Evolutionary conservation across 2,113 vertebrate species (phyloP), one percentile per base, ranked within the genome.

Genomic region (Copsychus sechellarum): DNA sequence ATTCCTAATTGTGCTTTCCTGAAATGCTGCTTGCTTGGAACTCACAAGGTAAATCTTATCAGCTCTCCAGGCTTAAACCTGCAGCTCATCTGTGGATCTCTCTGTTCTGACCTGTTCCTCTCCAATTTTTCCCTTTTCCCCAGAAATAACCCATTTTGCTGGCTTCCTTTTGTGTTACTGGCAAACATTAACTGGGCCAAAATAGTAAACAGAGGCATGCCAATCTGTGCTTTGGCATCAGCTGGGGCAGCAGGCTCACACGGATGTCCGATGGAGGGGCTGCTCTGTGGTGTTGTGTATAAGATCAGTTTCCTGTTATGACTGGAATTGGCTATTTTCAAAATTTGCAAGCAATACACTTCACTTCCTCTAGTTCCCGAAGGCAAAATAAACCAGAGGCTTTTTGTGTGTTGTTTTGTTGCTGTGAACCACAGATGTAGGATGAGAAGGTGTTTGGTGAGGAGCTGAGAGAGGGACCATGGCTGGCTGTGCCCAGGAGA

Each of bases 281-380:
- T 43, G n/a, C 79, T 71, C 4, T 17, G 71, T 25, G 70, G 36
- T 9, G 5, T 47, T 92, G 87, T 96, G 42, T 65, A 31, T 14
- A 69, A 42, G 25, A 85, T 80, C 80, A 38, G 56, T 29, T 96
- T 97, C 94, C 95, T 96, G 96, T 97, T 97, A 86, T 96, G 96
- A 84, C 93, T 96, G 76, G 34, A 78, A 64, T 24, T 86, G 47
- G 65, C 42, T 86, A 71, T 77, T 92, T 88, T 90, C 66, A 86
- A 93, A 88, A 84, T 92, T 90, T 95, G 67, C 76, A 90, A 92
- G 92, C 82, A 60, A 53, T 94, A 72, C 36, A 34, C 40, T 90
- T 58, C 23, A 83, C 83, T 93, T 95, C 92, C 95, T 94, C 40
- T 60, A 36, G 29, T n/a, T 92, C 43, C 80, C 40, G n/a, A 88